These are phyloP conservation scores for Vollenhovia emeryi DNA, from an alignment of 1,140 invertebrate species.

Conservation along the genomic window DNA sequence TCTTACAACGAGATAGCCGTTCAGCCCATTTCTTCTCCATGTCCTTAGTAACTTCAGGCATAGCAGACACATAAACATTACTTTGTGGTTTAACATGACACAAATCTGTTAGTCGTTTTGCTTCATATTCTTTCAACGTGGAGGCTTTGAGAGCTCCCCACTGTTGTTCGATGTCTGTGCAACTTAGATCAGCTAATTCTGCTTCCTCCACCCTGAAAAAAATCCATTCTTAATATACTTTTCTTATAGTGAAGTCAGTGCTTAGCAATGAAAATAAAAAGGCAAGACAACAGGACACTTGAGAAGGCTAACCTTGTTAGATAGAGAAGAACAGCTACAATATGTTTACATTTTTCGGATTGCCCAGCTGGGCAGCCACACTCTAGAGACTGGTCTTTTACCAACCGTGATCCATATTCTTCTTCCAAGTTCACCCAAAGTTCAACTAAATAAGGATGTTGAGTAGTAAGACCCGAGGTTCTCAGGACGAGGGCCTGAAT, in stretches of 20 bases:
- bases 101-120: background rate
- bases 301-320: no score
- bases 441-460: background rate
- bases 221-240: background rate
- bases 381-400: background rate
- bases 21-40: background rate
- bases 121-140: background rate
- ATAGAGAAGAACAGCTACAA: background rate
- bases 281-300: no score
- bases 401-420: background rate
- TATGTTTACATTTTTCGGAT: background rate
- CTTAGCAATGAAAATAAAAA: no score
- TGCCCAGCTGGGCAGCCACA: background rate
- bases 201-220: background rate
- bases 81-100: background rate
- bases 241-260: background rate
- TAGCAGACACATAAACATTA: background rate
- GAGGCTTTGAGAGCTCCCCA: background rate
- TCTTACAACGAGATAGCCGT: background rate
- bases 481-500: background rate
- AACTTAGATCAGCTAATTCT: background rate
- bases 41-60: background rate
- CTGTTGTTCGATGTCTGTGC: background rate
- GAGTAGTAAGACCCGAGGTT: background rate
- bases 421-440: background rate